Percentiles rank a stretch among this genome's conserved stretches.
Conservation (phyloP, 2,113 vertebrate genomes). For the Cavia porcellus region DNA sequence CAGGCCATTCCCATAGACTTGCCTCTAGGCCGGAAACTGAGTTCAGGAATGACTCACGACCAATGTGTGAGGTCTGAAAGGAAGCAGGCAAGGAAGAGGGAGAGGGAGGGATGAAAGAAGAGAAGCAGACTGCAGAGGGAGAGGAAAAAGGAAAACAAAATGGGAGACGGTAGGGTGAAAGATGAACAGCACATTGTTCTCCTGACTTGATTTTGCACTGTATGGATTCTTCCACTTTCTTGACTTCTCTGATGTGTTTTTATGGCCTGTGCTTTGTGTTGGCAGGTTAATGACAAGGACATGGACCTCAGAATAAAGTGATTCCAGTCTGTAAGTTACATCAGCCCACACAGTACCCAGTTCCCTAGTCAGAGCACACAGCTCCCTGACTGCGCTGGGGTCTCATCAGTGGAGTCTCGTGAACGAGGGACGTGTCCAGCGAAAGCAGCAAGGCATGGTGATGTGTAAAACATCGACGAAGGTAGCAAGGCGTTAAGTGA, state of each 20-base stretch:
- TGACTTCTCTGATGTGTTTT: no score
- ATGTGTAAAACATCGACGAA: background rate
- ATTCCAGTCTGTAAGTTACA: background rate
- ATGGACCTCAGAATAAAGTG: background rate
- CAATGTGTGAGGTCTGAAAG: background rate
- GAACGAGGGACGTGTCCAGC: background rate
- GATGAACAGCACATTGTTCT: no score
- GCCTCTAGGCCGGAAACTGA: background rate
- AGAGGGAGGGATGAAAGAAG: no score
- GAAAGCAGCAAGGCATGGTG: background rate
- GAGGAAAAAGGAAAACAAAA: no score
- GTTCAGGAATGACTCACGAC: background rate
- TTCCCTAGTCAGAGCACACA: background rate
- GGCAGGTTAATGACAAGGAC: background rate
- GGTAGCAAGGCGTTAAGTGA: background rate
- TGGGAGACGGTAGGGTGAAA: no score
- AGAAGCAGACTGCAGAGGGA: no score
- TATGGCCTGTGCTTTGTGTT: background rate
- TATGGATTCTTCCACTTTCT: no score
- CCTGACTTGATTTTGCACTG: no score
- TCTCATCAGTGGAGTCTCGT: background rate
- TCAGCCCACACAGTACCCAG: background rate
- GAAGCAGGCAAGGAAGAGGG: no score
- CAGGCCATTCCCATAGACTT: rapidly evolving
- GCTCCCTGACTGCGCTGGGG: background rate